Conservation (phyloP, 2,888 invertebrate species). For the Branchellion lobata region DNA sequence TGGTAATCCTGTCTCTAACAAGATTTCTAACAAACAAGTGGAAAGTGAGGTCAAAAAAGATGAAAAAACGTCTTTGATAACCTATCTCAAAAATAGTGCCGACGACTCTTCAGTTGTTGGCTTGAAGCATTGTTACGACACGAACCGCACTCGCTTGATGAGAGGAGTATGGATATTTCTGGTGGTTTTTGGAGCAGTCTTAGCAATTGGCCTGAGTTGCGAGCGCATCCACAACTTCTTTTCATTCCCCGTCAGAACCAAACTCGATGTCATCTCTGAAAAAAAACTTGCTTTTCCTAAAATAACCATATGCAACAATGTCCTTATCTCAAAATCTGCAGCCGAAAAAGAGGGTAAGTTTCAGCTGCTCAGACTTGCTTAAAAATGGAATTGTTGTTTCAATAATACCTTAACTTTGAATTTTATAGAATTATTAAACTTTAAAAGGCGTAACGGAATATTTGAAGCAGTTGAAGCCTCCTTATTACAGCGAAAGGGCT, state of each 20-base stretch:
- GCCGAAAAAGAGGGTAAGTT: slow-evolving; percentile 9
- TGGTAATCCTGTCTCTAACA: no score
- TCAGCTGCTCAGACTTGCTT: no score
- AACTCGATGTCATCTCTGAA: slow-evolving; percentile 5
- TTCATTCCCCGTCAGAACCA: slow-evolving; percentile 28
- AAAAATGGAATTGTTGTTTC: no score
- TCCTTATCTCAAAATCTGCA: slow-evolving; percentile 9
- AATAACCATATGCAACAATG: slow-evolving; percentile 41
- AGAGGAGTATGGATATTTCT: slow-evolving; percentile 34
- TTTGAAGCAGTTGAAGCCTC: slow-evolving; percentile 25
- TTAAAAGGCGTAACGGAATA: slow-evolving; percentile 29
- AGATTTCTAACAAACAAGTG: no score
- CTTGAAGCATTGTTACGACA: slow-evolving; percentile 22
- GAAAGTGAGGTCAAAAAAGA: not conserved
- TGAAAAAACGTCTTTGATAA: not conserved
- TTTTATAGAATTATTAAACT: no score
- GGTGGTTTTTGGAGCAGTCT: slow-evolving; percentile 13
- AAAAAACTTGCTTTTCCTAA: slow-evolving; percentile 20
- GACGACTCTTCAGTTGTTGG: slow-evolving; percentile 16
- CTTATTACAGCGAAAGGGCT: not conserved
- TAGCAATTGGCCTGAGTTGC: slow-evolving; percentile 37
- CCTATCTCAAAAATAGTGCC: no score
- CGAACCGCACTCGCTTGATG: slow-evolving; percentile 65
- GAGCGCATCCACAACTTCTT: slow-evolving; percentile 42
- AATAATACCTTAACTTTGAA: no score